Evolutionary conservation across 2,888 invertebrate genomes (phyloP), one percentile per base, ranked within the genome.

Genomic region (Melinopterus prodromus): DNA sequence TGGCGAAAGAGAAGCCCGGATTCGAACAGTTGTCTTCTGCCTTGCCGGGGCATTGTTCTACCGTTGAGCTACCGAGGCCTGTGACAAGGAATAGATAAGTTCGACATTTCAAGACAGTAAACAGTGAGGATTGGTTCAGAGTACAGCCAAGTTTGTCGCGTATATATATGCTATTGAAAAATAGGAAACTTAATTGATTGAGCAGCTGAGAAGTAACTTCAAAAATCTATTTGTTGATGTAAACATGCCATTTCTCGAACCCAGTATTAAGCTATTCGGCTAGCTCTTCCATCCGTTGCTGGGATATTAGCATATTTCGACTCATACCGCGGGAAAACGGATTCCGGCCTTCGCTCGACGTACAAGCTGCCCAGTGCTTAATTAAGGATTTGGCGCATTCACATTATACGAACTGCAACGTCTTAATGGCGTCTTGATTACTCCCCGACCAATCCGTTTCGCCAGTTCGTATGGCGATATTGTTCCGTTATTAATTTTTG

Each of bases 371-470:
- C 86, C 86, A 86, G 84, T 86, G 86, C 85, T 87, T 87, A 87
- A 87, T 87, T 87, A 87, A 86, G 86, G 85, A 84, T 85, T 86
- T 86, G 83, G 86, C 84, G 85, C 85, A 86, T 86, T 85, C 84
- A 84, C 84, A 84, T 85, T 85, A 85, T 84, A 85, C 84, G 85
- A 85, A 86, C 84, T 86, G 86, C 85, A 85, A 84, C 84, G 85
- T 85, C 85, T 86, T 85, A 85, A 85, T 85, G 84, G 85, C 84
- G 81, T 82, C 85, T 85, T 85, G 83, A 85, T 85, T 86, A 83
- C 83, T 53, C 53, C 53, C 53, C 12, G 9, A 53, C 53, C 53
- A 53, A 53, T 53, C 1, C 53, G 53, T 53, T 53, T 4, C 2
- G 9, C 53, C 53, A 53, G 12, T 26, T 26, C 26, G 12, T 53